Evolutionary conservation across 2,113 vertebrate genomes (phyloP), one percentile per base, ranked within the genome.

Genomic region (Trematocara variabile): DNA sequence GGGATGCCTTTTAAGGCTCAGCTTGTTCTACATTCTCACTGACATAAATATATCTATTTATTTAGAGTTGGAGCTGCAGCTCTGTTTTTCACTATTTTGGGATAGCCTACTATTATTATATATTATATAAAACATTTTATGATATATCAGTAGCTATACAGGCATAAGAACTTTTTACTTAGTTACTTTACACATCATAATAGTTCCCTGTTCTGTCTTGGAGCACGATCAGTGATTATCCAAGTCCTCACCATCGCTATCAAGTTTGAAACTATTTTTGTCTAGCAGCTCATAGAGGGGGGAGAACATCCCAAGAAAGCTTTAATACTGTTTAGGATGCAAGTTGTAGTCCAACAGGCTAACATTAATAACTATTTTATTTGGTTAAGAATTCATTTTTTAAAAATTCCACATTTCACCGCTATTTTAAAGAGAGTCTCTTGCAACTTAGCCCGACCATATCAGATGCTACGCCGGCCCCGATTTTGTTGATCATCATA

Each of bases 281-380:
- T 73, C 68, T 6, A 30, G 68, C 13, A 73, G 7, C 39, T 30
- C 20, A 48, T 2, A 73, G 41, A 30, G 41, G 68, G 22, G 20
- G 39, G 14, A 2, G 22, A 25, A 44, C 5, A 25, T 25, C 20
- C 28, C 33, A 41, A 41, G 37, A 68, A 68, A 25, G 20, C 12
- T 25, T 25, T 44, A 44, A 70, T 70, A 25, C 20, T 44, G 4
- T 70, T 70, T 9, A 70, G 13, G 20, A 39, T 68, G 37, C 63
- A 5, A 13, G 0, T 39, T 20, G 34, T 41, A 68, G n/a, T 22
- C 63, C n/a, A 39, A 68, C 12, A 25, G 2, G n/a, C 0, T 0
- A 70, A 44, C n/a, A 44, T 73, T 48, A 48, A 34, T 34, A n/a
- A 10, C 22, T 48, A 46, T 16, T 8, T 18, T 73, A 46, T 28